phyloP scores from a whole-genome alignment of 1,140 invertebrate species.

The Drosophila simulans region DNA sequence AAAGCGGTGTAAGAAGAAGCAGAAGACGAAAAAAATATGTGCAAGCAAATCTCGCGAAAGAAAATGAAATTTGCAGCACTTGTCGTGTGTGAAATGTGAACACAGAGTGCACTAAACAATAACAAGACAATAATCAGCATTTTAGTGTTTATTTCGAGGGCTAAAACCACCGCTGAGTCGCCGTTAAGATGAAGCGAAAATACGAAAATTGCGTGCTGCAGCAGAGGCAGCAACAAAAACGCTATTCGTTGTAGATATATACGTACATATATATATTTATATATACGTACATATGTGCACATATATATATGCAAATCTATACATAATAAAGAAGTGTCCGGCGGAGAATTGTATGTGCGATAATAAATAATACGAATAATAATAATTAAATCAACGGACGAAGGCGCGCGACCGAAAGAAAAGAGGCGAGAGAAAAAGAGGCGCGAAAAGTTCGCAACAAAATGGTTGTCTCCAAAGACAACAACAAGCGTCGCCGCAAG shows the following conservation, averaged over 20 bases:
- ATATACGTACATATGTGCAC: conserved; percentile 25
- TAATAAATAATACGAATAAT: conserved; percentile 30
- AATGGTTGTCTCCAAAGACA: conserved; percentile 85
- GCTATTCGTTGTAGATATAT: conserved; percentile 70
- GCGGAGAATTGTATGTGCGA: conserved; percentile 35
- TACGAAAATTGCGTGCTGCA: conserved; percentile 68
- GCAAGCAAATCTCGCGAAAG: conserved; percentile 67
- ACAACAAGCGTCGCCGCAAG: conserved; percentile 78
- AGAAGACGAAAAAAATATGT: conserved; percentile 74
- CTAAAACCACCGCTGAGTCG: conserved; percentile 12
- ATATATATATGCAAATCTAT: conserved; percentile 50
- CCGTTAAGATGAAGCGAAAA: conserved; percentile 74
- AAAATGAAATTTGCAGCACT: conserved; percentile 61
- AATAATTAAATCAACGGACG: conserved; percentile 28
- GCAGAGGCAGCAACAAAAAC: conserved; percentile 72
- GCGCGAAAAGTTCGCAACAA: conserved; percentile 77
- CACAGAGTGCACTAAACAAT: conserved; percentile 25
- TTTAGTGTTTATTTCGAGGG: conserved; percentile 42
- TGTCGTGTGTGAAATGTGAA: conserved; percentile 64
- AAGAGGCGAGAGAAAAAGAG: conserved; percentile 55
- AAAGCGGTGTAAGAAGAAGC: conserved; percentile 71
- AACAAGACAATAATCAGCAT: conserved; percentile 65
- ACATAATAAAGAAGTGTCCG: conserved; percentile 46
- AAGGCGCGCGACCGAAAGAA: conserved; percentile 23
- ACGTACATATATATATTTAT: conserved; percentile 39